Percentiles rank a stretch among this genome's conserved stretches.
phyloP scores from a whole-genome alignment of 2,113 vertebrate species.

The Stomatorhinus ivindoensis region DNA sequence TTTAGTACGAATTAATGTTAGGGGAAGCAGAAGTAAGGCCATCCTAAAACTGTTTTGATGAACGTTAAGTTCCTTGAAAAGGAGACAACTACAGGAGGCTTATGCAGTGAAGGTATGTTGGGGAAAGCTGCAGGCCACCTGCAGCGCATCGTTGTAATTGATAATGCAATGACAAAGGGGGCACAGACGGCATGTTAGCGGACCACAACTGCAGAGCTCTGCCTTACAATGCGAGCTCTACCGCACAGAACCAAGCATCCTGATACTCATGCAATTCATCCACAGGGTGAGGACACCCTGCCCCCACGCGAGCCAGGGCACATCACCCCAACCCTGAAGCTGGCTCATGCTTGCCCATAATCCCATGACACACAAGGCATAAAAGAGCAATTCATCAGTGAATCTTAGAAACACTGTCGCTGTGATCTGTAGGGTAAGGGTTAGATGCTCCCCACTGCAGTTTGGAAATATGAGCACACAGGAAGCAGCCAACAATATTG shows the following conservation, averaged over 20 bases:
- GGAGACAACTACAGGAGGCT: not conserved
- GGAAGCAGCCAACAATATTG: not conserved
- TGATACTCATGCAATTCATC: not conserved
- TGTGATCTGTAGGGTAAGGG: not conserved
- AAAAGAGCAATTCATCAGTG: not conserved
- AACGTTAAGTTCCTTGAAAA: not conserved
- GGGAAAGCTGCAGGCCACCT: constrained; percentile 17
- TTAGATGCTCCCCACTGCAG: not conserved
- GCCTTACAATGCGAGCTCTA: not conserved
- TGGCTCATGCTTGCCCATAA: not conserved
- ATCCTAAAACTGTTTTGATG: not conserved
- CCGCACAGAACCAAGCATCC: not conserved
- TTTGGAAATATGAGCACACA: not conserved
- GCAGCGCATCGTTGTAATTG: constrained; percentile 50
- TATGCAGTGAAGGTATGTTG: not conserved
- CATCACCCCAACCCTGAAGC: not conserved
- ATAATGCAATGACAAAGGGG: constrained; percentile 29
- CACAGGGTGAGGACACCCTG: not conserved
- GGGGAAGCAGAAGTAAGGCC: not conserved
- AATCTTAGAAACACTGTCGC: not conserved
- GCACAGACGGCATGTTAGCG: not conserved
- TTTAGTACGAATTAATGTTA: not conserved
- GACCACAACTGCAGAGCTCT: not conserved
- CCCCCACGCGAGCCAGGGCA: not conserved
- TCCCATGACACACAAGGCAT: not conserved